Base-by-base conservation (phyloP, 2,888 invertebrate species). In the Bellardia bayeri region DNA sequence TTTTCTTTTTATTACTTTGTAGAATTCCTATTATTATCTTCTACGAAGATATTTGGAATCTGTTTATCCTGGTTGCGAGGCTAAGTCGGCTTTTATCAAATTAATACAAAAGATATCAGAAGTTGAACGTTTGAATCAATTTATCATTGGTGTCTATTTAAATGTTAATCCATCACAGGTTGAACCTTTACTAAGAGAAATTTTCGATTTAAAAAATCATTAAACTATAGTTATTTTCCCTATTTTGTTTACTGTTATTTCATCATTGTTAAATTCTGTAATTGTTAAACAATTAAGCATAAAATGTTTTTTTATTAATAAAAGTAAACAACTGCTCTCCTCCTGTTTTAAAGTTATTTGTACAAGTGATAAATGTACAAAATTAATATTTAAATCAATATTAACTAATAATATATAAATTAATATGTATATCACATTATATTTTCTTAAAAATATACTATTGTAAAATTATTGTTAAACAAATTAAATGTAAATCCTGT, bases 111-210 rank as follows among this genome's bases (percentile, higher is more conserved):
- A 98, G 94, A 97, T 99, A 90, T 96, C 97, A 40, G 98, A 99
- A 92, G 95, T 99, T 33, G 96, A 98, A 89, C 96, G 96, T 91
- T 94, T 99, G 76, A 98, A 98, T 86, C 98, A 98, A 90, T 97
- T 97, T 90, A 96, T 98, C n/a, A 97, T 98, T 9, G 96, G 97
- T 56, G 97, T 98, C 5, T 98, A 98, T 93, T 95, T 99, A 40
- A 97, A 98, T 94, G 97, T 98, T 1, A 98, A 99, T 94, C 98
- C 99, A 45, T 95, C 96, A 85, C 96, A 97, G 92, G 97, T 99
- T 64, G 98, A 98, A 91, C 99, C 99, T 0, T 94, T 99, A 54
- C 95, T 99, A 66, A 97, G 98, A 93, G 99, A 99, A 95, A 98
- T 99, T 92, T 98, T 99, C 91, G 98, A 99, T 94, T 95, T 99